A percentile compares a stretch with the other conserved stretches of the same genome.
These are phyloP conservation scores for Isotomurus palustris DNA, from an alignment of 2,888 invertebrate genomes.

Conservation along the genomic window DNA sequence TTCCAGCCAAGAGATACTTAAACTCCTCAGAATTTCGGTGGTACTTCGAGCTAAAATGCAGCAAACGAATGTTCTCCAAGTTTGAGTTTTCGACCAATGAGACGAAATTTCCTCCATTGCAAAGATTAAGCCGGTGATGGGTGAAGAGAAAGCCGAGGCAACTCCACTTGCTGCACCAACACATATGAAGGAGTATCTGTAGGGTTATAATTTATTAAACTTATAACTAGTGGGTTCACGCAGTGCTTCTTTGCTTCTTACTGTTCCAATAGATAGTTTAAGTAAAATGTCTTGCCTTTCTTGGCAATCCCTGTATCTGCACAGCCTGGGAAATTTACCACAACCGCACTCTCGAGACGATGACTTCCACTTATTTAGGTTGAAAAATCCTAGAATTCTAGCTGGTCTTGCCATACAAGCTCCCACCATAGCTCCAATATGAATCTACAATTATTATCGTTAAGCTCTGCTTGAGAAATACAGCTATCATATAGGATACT, in stretches of 20 bases:
- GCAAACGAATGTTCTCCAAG: constrained; percentile 54
- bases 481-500: too few species aligned
- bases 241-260: too few species aligned
- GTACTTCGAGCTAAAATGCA: constrained; percentile 49
- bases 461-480: not conserved
- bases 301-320: constrained; percentile 41
- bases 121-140: constrained; percentile 52
- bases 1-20: constrained; percentile 17
- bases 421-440: constrained; percentile 48
- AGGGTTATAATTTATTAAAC: too few species aligned
- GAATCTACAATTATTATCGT: constrained; percentile 44
- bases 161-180: constrained; percentile 52
- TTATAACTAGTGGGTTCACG: too few species aligned
- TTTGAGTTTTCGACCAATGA: constrained; percentile 52
- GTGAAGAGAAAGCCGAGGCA: constrained; percentile 52
- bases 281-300: constrained; percentile 43
- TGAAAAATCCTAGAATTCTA: too few species aligned
- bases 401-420: constrained; percentile 35
- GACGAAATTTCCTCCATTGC: constrained; percentile 54
- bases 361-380: too few species aligned
- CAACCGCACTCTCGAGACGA: too few species aligned
- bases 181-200: constrained; percentile 40
- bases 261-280: too few species aligned
- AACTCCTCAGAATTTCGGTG: constrained; percentile 32
- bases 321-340: constrained; percentile 22